phyloP scores from a whole-genome alignment of 2,113 vertebrate genomes.

The Dromiciops gliroides region DNA sequence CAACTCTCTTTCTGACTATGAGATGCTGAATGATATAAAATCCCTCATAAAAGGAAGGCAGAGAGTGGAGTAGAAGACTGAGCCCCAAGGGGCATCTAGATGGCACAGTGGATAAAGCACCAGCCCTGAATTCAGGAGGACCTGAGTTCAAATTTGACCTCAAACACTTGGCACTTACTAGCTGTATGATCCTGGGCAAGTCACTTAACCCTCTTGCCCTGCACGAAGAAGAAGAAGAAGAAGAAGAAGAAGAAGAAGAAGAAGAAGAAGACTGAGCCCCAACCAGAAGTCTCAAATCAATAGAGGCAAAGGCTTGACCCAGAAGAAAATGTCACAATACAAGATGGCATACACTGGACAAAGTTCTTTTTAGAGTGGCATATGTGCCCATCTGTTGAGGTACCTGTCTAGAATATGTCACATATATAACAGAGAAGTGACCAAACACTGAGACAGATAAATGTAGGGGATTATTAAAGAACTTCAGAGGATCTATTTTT shows the following conservation, averaged over 20 bases:
- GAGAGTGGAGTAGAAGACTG: neutral
- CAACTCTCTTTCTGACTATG: neutral
- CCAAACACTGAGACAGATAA: neutral
- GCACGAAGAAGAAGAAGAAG: too few relatives aligned
- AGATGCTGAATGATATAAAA: neutral
- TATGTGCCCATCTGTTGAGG: neutral
- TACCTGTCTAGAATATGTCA: neutral
- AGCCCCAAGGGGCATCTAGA: too few relatives aligned
- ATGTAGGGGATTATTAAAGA: neutral
- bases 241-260: too few relatives aligned
- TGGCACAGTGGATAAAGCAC: too few relatives aligned
- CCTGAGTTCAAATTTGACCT: too few relatives aligned
- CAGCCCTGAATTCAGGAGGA: too few relatives aligned
- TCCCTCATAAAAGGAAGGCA: neutral
- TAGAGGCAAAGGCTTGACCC: neutral
- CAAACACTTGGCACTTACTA: too few relatives aligned
- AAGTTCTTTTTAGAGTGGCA: neutral
- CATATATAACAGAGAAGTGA: neutral
- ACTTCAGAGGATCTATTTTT: neutral
- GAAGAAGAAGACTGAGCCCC: too few relatives aligned
- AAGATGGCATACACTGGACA: neutral
- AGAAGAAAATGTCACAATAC: neutral
- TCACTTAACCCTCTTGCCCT: too few relatives aligned
- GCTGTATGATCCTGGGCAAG: too few relatives aligned
- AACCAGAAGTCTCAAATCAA: neutral